Evolutionary conservation across 2,888 invertebrate genomes (phyloP).

Genomic region (Hyalella azteca): DNA sequence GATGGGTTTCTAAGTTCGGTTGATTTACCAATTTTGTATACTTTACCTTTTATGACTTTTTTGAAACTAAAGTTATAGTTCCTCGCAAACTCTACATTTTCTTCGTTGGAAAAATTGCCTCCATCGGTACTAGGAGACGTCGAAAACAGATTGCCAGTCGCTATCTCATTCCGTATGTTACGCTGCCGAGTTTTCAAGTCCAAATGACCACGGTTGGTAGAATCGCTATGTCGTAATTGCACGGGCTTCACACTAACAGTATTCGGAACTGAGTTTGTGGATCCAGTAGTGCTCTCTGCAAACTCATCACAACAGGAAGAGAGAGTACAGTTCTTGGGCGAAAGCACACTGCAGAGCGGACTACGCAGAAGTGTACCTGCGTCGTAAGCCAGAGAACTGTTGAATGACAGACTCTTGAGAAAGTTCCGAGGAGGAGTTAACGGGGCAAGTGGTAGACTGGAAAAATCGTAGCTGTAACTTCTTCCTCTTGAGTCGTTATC

Average conservation of each 20-base stretch:
- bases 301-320: conserved; percentile 23
- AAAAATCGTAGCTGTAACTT: conserved; percentile 8
- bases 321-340: not conserved
- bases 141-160: not conserved
- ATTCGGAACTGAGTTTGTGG: not conserved
- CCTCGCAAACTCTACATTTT: not conserved
- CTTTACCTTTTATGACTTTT: no score
- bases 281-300: not conserved
- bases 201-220: not conserved
- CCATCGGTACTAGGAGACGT: conserved; percentile 11
- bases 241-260: not conserved
- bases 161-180: not conserved
- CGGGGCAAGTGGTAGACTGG: not conserved
- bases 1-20: not conserved
- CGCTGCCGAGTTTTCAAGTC: not conserved
- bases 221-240: not conserved
- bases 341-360: not conserved
- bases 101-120: conserved; percentile 16
- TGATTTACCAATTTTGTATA: no score
- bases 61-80: no score
- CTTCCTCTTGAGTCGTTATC: conserved; percentile 4
- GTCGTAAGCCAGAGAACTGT: not conserved
- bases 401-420: conserved; percentile 1
- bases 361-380: not conserved
- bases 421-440: not conserved